phyloP scores from a whole-genome alignment of 2,888 invertebrate genomes.

The Zonitis immaculata region DNA sequence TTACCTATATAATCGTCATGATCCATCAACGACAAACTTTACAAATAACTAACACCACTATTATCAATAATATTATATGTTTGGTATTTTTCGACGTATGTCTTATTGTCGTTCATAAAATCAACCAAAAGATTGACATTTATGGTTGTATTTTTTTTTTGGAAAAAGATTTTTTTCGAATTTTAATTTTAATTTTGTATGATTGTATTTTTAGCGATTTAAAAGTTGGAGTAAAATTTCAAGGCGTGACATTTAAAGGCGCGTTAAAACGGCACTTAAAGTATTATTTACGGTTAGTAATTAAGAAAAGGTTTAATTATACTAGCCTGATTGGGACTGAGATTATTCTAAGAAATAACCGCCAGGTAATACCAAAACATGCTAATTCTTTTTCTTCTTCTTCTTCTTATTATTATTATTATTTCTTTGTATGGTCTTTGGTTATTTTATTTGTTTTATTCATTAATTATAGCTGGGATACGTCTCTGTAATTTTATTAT shows the following conservation, averaged over 20 bases:
- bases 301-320: conserved; percentile 49
- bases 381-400: not conserved
- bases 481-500: not conserved
- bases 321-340: conserved; percentile 44
- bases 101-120: conserved; percentile 22
- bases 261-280: conserved; percentile 51
- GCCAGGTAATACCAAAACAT: not conserved
- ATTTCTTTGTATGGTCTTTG: conserved; percentile 13
- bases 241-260: conserved; percentile 49
- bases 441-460: not conserved
- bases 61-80: not conserved
- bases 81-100: conserved; percentile 23
- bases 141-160: conserved; percentile 41
- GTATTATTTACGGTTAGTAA: conserved; percentile 50
- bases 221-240: conserved; percentile 41
- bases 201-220: conserved; percentile 44
- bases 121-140: conserved; percentile 40
- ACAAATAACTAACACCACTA: not conserved
- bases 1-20: conserved; percentile 34
- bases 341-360: conserved; percentile 45
- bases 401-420: not conserved
- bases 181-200: conserved; percentile 37
- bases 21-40: conserved; percentile 20
- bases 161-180: too few relatives aligned
- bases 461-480: not conserved